Evolutionary conservation across 1,140 invertebrate species (phyloP).

Genomic region (Helicoverpa armigera): DNA sequence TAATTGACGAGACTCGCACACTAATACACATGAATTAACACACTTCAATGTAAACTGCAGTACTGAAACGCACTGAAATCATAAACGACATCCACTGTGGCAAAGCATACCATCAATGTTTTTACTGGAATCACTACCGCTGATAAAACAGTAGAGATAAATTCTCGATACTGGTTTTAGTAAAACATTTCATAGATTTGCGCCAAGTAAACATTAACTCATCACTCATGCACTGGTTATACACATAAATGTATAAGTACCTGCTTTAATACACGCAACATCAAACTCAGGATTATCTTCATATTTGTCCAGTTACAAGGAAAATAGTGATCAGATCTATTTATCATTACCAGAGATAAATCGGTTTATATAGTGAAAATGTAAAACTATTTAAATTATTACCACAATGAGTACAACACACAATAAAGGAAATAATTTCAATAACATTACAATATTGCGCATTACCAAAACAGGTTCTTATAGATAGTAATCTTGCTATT

Average conservation of each 20-base stretch:
- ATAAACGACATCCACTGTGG: conserved; percentile 33
- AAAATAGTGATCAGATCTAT: not conserved
- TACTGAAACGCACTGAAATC: conserved; percentile 49
- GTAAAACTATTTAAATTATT: not conserved
- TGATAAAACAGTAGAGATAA: not conserved
- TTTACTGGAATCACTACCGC: conserved; percentile 18
- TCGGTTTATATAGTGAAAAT: not conserved
- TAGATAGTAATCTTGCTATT: not conserved
- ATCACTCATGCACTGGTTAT: not conserved
- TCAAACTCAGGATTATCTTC: not conserved
- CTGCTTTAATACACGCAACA: conserved; percentile 4
- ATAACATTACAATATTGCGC: not conserved
- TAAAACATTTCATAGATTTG: conserved; percentile 29
- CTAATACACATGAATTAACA: conserved; percentile 44
- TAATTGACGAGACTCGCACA: conserved; percentile 51
- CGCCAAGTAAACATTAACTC: conserved; percentile 31
- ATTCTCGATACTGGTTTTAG: not conserved
- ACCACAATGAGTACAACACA: not conserved
- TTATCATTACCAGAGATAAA: not conserved
- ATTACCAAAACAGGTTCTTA: conserved; percentile 8
- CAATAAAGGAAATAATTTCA: not conserved
- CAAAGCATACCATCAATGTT: conserved; percentile 15
- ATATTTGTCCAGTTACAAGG: not conserved
- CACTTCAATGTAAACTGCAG: conserved; percentile 39
- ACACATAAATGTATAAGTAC: not conserved